These are phyloP conservation scores for Saxidomus purpurata DNA, from an alignment of 1,140 invertebrate species.

Conservation along the genomic window DNA sequence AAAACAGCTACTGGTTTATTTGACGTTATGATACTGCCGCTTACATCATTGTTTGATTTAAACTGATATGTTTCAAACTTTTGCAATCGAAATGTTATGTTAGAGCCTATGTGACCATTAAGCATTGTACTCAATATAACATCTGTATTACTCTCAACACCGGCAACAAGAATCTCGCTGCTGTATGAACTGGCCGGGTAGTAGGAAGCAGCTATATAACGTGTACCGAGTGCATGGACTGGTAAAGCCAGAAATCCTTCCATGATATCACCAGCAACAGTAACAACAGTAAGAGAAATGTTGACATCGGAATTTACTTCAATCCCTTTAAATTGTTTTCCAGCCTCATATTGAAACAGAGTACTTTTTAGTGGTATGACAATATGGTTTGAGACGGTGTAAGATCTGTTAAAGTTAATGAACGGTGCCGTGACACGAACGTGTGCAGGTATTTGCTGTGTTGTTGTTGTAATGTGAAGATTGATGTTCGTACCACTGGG, in stretches of 20 bases:
- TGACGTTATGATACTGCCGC: background rate
- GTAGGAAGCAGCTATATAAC: background rate
- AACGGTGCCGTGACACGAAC: background rate
- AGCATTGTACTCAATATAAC: background rate
- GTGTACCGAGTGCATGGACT: background rate
- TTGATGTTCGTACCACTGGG: background rate
- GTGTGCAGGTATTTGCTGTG: background rate
- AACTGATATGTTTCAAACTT: background rate
- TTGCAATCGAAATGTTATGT: background rate
- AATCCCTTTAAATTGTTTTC: background rate
- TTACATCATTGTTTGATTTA: background rate
- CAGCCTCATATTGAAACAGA: background rate
- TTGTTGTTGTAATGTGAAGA: background rate
- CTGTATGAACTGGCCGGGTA: background rate
- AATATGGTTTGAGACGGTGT: background rate
- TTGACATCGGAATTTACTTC: background rate
- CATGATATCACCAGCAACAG: background rate
- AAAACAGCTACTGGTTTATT: conserved; percentile 19
- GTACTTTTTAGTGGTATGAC: background rate
- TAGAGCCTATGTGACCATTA: background rate
- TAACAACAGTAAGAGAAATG: background rate
- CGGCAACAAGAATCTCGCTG: background rate
- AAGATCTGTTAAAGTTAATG: background rate
- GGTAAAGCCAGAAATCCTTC: conserved; percentile 20
- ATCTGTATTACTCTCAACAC: background rate